phyloP scores from a whole-genome alignment of 2,113 vertebrate species.

The Aviceda subcristata region DNA sequence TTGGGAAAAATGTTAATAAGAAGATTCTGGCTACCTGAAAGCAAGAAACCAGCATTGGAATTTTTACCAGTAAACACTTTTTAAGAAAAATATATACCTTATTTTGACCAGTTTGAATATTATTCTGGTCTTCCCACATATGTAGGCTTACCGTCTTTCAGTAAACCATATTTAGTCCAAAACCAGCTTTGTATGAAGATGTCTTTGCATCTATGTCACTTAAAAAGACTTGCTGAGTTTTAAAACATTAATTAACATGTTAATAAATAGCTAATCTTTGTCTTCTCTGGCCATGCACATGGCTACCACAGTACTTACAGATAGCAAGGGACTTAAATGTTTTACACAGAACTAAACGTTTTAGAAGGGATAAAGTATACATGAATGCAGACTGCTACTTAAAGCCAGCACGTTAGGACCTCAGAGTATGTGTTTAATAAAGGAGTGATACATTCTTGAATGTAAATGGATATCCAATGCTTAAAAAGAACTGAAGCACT shows the following conservation, averaged over 20 bases:
- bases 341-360: conserved; percentile 22
- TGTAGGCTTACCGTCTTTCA: conserved; percentile 15
- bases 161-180: conserved; percentile 50
- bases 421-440: not conserved
- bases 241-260: conserved; percentile 67
- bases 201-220: not conserved
- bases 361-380: conserved; percentile 7
- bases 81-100: not conserved
- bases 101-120: conserved; percentile 14
- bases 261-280: conserved; percentile 51
- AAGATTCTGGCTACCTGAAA: not conserved
- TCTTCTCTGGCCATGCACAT: not conserved
- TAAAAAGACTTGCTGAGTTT: conserved; percentile 60
- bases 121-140: conserved; percentile 44
- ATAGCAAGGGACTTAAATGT: not conserved
- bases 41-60: not conserved
- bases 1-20: not conserved
- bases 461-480: not conserved
- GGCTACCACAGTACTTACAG: not conserved
- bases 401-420: not conserved
- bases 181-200: conserved; percentile 5
- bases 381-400: not conserved
- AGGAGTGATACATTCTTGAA: not conserved
- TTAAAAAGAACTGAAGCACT: not conserved
- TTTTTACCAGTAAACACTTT: not conserved